These are phyloP conservation scores for Pinctada fucata DNA, from an alignment of 2,888 invertebrate genomes.

Conservation along the genomic window DNA sequence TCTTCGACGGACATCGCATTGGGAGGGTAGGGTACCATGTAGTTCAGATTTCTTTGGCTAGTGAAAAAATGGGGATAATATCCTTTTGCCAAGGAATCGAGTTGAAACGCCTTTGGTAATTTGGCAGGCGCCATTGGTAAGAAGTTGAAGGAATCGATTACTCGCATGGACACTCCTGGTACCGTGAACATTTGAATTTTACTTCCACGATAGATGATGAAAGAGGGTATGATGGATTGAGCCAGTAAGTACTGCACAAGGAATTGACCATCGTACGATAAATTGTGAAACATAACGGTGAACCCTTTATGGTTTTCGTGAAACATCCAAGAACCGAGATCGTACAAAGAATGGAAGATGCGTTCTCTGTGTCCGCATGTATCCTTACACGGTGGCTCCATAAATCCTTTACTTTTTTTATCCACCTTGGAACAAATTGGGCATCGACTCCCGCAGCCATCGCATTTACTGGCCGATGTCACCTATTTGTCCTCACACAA, in stretches of 20 bases:
- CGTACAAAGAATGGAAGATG: background rate
- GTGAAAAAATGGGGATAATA: slow-evolving; percentile 51
- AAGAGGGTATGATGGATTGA: slow-evolving; percentile 26
- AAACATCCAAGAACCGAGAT: slow-evolving; percentile 33
- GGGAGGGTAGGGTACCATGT: slow-evolving; percentile 29
- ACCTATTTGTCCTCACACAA: slow-evolving; percentile 3
- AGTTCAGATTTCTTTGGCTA: slow-evolving; percentile 39
- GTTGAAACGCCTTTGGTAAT: slow-evolving; percentile 44
- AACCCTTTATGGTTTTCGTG: no score
- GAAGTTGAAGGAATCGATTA: no score
- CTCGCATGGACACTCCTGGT: slow-evolving; percentile 33
- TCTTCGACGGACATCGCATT: slow-evolving; percentile 38
- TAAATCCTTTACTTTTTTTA: slow-evolving; percentile 3
- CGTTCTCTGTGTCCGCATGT: background rate
- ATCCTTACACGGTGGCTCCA: slow-evolving; percentile 6
- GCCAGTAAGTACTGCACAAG: slow-evolving; percentile 31
- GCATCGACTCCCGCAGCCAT: slow-evolving; percentile 10
- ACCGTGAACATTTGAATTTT: slow-evolving; percentile 44
- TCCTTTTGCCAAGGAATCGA: slow-evolving; percentile 44
- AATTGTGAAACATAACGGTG: no score
- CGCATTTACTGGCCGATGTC: background rate
- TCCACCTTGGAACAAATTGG: background rate
- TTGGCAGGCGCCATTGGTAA: slow-evolving; percentile 21
- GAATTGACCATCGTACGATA: no score
- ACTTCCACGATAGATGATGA: slow-evolving; percentile 34